These are phyloP conservation scores for Galeopsomyia nigrocyanea DNA, from an alignment of 2,888 invertebrate genomes.

Conservation along the genomic window DNA sequence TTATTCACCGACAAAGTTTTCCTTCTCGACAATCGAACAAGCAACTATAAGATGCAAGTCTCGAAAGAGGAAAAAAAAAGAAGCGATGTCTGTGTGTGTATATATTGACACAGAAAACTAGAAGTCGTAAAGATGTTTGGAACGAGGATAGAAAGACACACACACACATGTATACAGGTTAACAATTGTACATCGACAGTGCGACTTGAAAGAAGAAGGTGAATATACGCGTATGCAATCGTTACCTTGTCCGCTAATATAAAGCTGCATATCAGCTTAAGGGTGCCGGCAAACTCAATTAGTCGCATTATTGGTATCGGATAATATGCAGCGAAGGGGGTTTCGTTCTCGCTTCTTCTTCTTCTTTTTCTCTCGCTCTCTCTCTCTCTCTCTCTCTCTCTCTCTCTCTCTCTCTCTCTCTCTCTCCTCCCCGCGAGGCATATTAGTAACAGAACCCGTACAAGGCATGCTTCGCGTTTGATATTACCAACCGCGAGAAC, in stretches of 20 bases:
- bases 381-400: slow-evolving; percentile 42
- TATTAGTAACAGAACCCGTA: slow-evolving; percentile 65
- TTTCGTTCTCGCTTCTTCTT: slow-evolving; percentile 51
- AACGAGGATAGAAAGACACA: background rate
- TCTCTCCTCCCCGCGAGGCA: slow-evolving; percentile 34
- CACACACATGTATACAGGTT: slow-evolving; percentile 3
- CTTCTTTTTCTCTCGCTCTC: slow-evolving; percentile 29
- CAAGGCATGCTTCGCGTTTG: slow-evolving; percentile 66
- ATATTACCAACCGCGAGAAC: slow-evolving; percentile 64
- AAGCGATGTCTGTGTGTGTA: no score
- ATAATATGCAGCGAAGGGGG: slow-evolving; percentile 69
- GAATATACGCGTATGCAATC: slow-evolving; percentile 51
- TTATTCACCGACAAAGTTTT: no score
- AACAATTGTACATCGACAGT: no score
- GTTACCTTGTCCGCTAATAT: slow-evolving; percentile 59
- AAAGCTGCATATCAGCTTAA: slow-evolving; percentile 68
- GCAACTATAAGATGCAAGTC: no score
- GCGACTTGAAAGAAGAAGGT: background rate
- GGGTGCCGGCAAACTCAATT: slow-evolving; percentile 63
- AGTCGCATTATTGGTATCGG: slow-evolving; percentile 69
- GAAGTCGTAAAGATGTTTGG: background rate
- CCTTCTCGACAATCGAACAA: no score
- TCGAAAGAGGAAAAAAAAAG: no score
- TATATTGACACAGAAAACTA: no score
- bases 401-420: slow-evolving; percentile 35